Conservation (phyloP, 2,113 vertebrate genomes). For the Chionomys nivalis region DNA sequence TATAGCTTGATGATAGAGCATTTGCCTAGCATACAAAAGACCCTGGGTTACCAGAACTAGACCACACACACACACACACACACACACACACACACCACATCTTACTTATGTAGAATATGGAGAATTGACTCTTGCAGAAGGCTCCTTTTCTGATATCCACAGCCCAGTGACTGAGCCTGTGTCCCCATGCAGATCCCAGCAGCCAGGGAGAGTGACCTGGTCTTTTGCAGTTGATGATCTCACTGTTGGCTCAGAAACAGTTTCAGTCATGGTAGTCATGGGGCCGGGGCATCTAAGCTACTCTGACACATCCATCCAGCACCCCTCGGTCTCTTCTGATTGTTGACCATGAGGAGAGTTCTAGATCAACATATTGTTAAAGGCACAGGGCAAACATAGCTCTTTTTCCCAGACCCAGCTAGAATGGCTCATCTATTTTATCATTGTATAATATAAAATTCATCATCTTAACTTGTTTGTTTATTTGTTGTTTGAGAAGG, state of each 20-base stretch:
- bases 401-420: not conserved
- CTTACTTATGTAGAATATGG: not conserved
- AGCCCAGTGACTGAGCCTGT: not conserved
- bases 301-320: not conserved
- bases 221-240: not conserved
- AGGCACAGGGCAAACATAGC: not conserved
- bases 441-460: not conserved
- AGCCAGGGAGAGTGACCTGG: not conserved
- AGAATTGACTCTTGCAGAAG: not conserved
- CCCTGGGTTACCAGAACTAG: not conserved
- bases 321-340: not conserved
- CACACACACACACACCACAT: not conserved
- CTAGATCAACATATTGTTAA: not conserved
- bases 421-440: not conserved
- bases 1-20: not conserved
- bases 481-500: not conserved
- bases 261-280: not conserved
- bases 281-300: not conserved
- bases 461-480: not conserved
- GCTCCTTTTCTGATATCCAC: not conserved
- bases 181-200: not conserved
- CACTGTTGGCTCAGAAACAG: not conserved
- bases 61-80: not conserved
- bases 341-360: not conserved
- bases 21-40: not conserved